Conservation (phyloP, 2,113 vertebrate genomes). For the Xenus cinereus region DNA sequence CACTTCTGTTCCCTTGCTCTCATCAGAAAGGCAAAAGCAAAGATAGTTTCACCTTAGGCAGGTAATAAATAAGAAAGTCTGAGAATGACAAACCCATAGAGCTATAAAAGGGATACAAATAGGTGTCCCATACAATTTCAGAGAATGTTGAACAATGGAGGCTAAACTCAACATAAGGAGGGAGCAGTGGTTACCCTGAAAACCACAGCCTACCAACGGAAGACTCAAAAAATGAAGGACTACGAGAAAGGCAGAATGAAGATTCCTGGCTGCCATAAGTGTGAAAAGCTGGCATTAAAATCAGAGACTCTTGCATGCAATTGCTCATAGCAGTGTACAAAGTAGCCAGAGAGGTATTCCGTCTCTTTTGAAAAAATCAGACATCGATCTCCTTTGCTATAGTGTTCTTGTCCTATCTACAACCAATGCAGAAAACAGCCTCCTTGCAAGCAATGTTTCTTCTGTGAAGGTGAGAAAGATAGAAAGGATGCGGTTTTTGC, state of each 20-base stretch:
- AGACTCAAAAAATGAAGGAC: neutral
- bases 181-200: neutral
- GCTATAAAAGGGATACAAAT: neutral
- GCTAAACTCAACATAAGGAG: neutral
- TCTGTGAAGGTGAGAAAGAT: neutral
- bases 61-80: neutral
- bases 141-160: neutral
- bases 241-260: neutral
- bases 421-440: neutral
- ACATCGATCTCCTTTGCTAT: neutral
- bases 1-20: neutral
- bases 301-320: neutral
- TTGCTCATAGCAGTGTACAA: neutral
- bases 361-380: neutral
- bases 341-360: neutral
- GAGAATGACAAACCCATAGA: neutral
- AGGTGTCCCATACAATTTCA: neutral
- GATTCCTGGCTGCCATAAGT: neutral
- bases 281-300: neutral
- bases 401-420: neutral
- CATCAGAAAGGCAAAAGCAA: neutral
- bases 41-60: neutral
- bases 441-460: neutral
- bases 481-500: neutral
- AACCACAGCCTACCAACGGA: neutral